Conservation (phyloP, 92 coral and sea anemone species). For the Porites divaricata region DNA sequence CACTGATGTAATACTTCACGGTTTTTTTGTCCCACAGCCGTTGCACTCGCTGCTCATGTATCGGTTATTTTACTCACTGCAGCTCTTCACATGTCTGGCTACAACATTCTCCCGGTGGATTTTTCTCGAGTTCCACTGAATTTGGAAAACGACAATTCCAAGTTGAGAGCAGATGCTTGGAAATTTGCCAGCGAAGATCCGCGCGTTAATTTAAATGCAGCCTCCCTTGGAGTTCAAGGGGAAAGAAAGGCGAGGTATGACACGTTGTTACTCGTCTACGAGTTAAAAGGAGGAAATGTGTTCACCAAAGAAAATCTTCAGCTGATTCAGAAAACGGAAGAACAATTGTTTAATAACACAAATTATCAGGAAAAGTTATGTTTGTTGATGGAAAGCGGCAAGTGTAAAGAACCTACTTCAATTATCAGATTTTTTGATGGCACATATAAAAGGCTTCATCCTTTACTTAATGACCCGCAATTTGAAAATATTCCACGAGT, state of each 20-base stretch:
- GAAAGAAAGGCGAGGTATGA: conserved; percentile 50
- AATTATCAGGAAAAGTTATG: conserved; percentile 67
- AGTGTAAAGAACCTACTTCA: conserved; percentile 62
- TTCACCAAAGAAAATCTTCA: conserved; percentile 57
- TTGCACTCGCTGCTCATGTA: conserved; percentile 70
- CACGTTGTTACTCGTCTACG: conserved; percentile 58
- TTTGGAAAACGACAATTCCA: conserved; percentile 66
- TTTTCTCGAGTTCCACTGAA: conserved; percentile 70
- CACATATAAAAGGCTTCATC: conserved; percentile 42
- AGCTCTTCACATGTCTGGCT: conserved; percentile 56
- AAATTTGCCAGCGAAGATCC: conserved; percentile 62
- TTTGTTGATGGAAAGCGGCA: conserved; percentile 32
- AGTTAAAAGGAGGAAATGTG: conserved; percentile 51
- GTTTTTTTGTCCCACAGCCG: conserved; percentile 21
- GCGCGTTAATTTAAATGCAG: conserved; percentile 52
- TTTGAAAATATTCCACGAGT: conserved; percentile 66
- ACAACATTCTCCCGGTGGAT: conserved; percentile 73
- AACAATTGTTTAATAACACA: conserved; percentile 40
- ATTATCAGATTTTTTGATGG: conserved; percentile 80
- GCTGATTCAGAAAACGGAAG: conserved; percentile 55
- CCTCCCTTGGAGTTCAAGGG: conserved; percentile 46
- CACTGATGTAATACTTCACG: not conserved
- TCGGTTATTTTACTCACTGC: conserved; percentile 55
- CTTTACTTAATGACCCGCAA: conserved; percentile 55
- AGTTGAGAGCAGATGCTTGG: conserved; percentile 78